phyloP scores from a whole-genome alignment of 37 sponge, comb jelly and placozoan genomes.

The Agelas oroides region DNA sequence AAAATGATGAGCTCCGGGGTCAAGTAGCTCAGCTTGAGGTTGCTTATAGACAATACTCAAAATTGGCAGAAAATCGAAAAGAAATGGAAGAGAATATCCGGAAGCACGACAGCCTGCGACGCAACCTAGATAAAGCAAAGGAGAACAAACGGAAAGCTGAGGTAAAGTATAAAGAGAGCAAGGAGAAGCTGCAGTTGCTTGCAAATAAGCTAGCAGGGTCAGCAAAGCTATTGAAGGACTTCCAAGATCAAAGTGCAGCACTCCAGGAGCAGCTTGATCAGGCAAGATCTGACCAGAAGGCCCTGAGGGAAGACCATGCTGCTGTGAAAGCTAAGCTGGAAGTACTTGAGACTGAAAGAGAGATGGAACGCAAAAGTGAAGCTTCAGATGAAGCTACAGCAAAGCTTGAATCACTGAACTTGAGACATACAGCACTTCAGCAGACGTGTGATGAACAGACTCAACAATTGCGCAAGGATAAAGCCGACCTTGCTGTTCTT shows the following conservation, averaged over 20 bases:
- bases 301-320: conserved; percentile 1
- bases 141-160: conserved; percentile 29
- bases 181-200: conserved; percentile 10
- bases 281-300: not conserved
- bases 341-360: conserved; percentile 15
- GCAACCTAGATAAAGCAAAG: conserved; percentile 16
- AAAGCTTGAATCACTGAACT: not conserved
- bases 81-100: conserved; percentile 25
- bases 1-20: conserved; percentile 7
- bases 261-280: conserved; percentile 23
- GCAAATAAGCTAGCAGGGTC: conserved; percentile 45
- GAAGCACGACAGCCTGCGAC: not conserved
- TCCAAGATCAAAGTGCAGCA: conserved; percentile 23
- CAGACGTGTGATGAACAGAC: too few species aligned
- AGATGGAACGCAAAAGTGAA: not conserved
- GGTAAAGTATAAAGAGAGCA: conserved; percentile 35
- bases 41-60: not conserved
- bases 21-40: conserved; percentile 21
- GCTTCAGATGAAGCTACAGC: not conserved
- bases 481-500: too few species aligned
- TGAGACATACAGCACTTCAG: too few species aligned
- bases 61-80: not conserved
- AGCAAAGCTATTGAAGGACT: conserved; percentile 38
- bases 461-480: too few species aligned
- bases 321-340: conserved; percentile 32